A percentile compares a stretch with the other conserved stretches of the same genome.
Conservation (phyloP, 64 coral and sea anemone species). For the Trachythela sp. region DNA sequence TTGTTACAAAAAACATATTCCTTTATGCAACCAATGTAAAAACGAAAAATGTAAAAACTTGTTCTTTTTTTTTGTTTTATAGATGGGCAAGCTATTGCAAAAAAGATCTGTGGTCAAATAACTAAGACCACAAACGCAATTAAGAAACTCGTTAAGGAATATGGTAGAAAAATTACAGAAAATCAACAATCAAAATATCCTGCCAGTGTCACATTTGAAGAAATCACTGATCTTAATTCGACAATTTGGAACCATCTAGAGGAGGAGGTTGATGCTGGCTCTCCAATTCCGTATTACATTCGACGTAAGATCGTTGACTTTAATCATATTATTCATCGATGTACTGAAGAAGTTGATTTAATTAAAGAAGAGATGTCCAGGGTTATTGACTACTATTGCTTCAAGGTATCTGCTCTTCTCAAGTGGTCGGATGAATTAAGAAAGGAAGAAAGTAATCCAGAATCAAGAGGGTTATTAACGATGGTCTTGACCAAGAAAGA, state of each 20-base stretch:
- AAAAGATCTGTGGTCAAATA: conserved; percentile 40
- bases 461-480: not conserved
- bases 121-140: conserved; percentile 28
- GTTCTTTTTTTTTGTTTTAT: conserved; percentile 9
- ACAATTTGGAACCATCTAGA: conserved; percentile 36
- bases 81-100: conserved; percentile 64
- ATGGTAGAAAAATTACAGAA: not conserved
- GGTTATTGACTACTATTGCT: conserved; percentile 5
- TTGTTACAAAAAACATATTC: too few relatives aligned
- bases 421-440: too few relatives aligned
- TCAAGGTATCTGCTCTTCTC: too few relatives aligned
- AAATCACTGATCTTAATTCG: conserved; percentile 33
- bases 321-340: conserved; percentile 8
- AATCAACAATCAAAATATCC: conserved; percentile 19
- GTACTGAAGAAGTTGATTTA: conserved; percentile 30
- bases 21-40: too few relatives aligned
- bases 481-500: not conserved
- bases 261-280: not conserved
- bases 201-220: conserved; percentile 19
- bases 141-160: conserved; percentile 50
- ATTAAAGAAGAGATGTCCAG: conserved; percentile 32
- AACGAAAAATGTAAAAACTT: too few relatives aligned
- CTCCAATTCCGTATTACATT: conserved; percentile 29
- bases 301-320: conserved; percentile 42
- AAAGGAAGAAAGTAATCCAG: not conserved